phyloP scores from a whole-genome alignment of 2,113 vertebrate species.

The Semicossyphus pulcher region DNA sequence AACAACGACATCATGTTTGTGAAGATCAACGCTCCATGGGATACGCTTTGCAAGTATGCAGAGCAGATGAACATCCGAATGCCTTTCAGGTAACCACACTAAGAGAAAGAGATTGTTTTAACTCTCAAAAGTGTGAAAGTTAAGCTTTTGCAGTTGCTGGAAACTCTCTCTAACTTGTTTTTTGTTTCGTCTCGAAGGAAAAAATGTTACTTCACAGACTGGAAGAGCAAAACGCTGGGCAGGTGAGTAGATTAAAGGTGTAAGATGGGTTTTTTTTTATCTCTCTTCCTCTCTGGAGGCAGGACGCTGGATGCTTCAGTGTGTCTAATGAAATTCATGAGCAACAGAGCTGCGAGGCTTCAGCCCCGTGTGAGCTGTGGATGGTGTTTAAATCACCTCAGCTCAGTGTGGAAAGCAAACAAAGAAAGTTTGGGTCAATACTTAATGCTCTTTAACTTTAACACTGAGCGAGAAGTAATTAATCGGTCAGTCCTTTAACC shows the following conservation, averaged over 20 bases:
- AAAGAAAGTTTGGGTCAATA: neutral
- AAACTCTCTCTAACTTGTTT: neutral
- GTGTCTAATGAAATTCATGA: constrained; percentile 24
- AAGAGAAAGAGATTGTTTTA: neutral
- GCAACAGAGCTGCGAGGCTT: neutral
- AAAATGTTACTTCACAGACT: constrained; percentile 97
- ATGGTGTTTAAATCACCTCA: constrained; percentile 26
- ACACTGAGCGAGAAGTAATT: neutral
- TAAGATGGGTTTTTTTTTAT: constrained; percentile 9
- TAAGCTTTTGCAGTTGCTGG: neutral
- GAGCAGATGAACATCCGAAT: constrained; percentile 99
- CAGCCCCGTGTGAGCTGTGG: neutral
- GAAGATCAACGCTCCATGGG: constrained; percentile 97
- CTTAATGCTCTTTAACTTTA: neutral
- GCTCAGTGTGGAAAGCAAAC: constrained; percentile 1
- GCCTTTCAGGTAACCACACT: constrained; percentile 92
- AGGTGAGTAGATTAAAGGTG: constrained; percentile 85
- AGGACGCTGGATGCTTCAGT: constrained; percentile 10
- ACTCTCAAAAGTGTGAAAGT: neutral
- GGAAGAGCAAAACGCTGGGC: constrained; percentile 94
- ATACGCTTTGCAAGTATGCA: constrained; percentile 96
- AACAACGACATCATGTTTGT: constrained; percentile 98
- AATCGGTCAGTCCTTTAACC: neutral
- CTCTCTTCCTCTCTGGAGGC: neutral
- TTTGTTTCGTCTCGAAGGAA: constrained; percentile 86